phyloP scores from a whole-genome alignment of 2,888 invertebrate species.

The Drosophila mercatorum region DNA sequence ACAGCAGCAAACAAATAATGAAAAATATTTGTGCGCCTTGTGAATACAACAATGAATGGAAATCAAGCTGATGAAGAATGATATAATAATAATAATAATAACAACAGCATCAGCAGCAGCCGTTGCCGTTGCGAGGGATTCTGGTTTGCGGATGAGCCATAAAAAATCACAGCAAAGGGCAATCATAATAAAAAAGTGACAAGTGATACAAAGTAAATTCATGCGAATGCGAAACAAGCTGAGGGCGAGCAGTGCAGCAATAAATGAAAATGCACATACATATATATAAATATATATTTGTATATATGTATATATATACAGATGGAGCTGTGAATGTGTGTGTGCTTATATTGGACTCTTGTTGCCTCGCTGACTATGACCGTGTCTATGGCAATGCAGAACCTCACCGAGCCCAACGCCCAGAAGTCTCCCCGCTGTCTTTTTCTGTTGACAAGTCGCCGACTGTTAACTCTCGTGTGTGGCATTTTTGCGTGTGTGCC shows the following conservation, averaged over 20 bases:
- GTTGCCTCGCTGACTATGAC: conserved; percentile 38
- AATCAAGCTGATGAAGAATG: conserved; percentile 81
- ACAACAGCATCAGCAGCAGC: conserved; percentile 37
- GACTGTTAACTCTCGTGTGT: conserved; percentile 52
- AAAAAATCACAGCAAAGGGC: conserved; percentile 72
- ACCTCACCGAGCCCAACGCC: neutral
- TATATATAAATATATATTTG: neutral
- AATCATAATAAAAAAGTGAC: conserved; percentile 78
- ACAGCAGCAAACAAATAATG: conserved; percentile 77
- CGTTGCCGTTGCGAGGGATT: conserved; percentile 26
- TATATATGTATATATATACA: conserved; percentile 1
- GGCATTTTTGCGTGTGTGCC: conserved; percentile 54
- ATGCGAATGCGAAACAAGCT: conserved; percentile 72
- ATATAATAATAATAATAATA: conserved; percentile 77
- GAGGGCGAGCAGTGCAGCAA: conserved; percentile 47
- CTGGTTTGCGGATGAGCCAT: conserved; percentile 66
- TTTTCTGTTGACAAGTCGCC: conserved; percentile 50
- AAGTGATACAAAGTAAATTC: conserved; percentile 82
- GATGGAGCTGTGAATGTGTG: conserved; percentile 17
- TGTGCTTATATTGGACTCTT: conserved; percentile 26
- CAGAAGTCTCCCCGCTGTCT: conserved; percentile 11
- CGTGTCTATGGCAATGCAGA: conserved; percentile 25
- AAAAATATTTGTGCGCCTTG: conserved; percentile 75
- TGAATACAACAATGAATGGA: conserved; percentile 78
- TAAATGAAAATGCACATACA: conserved; percentile 55